Conservation (phyloP, 2,113 vertebrate genomes). For the Petroica traversi region DNA sequence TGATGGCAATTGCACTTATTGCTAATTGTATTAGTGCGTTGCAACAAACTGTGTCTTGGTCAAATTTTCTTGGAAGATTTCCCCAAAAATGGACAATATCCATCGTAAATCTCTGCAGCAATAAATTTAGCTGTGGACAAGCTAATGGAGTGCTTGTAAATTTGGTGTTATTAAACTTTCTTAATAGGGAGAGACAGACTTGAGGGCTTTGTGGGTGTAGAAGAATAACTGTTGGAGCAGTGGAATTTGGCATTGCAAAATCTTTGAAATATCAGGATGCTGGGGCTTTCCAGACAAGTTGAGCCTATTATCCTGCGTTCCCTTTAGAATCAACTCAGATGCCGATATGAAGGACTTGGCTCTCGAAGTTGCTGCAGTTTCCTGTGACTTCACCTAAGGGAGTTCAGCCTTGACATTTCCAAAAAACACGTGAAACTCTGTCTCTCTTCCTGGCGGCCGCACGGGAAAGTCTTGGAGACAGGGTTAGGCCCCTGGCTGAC, state of each 20-base stretch:
- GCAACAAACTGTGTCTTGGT: neutral
- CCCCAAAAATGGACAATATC: neutral
- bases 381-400: conserved; percentile 10
- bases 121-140: conserved; percentile 9
- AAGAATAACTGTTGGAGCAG: conserved; percentile 41
- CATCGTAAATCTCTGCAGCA: neutral
- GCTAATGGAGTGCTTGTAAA: neutral
- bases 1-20: neutral
- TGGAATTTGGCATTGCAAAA: conserved; percentile 27
- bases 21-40: neutral
- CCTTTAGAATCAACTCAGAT: neutral
- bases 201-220: conserved; percentile 10
- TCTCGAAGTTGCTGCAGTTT: neutral
- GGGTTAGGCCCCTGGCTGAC: neutral
- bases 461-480: neutral
- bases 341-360: neutral
- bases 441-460: neutral
- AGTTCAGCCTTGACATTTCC: neutral
- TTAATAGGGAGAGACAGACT: conserved; percentile 36
- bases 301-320: neutral
- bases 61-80: neutral
- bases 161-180: neutral
- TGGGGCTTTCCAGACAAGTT: neutral
- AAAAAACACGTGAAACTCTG: neutral
- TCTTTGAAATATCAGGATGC: neutral